Evolutionary conservation across 2,113 vertebrate genomes (phyloP).

Genomic region (Dunckerocampus dactyliophorus): DNA sequence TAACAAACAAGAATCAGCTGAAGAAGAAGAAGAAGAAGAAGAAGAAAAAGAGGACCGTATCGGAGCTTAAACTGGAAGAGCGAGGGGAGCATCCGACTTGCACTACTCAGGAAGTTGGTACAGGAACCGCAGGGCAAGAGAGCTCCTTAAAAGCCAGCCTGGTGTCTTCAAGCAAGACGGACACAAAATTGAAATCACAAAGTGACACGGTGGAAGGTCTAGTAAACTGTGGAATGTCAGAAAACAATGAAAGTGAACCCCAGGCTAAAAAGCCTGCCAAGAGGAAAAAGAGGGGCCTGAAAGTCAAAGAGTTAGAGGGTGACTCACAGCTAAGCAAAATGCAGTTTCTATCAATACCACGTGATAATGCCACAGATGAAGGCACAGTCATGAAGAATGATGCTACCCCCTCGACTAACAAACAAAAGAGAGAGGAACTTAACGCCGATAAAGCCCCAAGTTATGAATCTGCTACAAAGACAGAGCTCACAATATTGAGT

Average conservation of each 20-base stretch:
- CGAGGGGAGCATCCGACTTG: background rate
- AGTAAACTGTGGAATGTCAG: background rate
- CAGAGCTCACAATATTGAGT: no score
- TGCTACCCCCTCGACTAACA: background rate
- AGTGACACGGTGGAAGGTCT: background rate
- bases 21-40: background rate
- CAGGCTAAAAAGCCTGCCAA: background rate
- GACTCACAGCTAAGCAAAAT: background rate
- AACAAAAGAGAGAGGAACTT: background rate
- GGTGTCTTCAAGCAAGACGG: constrained; percentile 8
- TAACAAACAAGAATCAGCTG: background rate
- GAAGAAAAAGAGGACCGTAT: background rate
- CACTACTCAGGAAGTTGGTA: background rate
- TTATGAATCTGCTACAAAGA: no score
- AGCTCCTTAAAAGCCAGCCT: background rate
- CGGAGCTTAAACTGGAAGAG: background rate
- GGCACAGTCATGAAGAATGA: background rate
- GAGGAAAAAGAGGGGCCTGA: constrained; percentile 19
- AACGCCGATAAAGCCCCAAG: background rate
- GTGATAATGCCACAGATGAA: background rate
- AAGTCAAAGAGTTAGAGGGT: background rate
- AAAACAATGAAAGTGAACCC: background rate
- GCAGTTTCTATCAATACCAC: background rate
- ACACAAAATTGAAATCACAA: background rate
- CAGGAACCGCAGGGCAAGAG: background rate